Evolutionary conservation across 2,797 vertebrate species (phyloP).

Genomic region (Leptatherina wallacei): DNA sequence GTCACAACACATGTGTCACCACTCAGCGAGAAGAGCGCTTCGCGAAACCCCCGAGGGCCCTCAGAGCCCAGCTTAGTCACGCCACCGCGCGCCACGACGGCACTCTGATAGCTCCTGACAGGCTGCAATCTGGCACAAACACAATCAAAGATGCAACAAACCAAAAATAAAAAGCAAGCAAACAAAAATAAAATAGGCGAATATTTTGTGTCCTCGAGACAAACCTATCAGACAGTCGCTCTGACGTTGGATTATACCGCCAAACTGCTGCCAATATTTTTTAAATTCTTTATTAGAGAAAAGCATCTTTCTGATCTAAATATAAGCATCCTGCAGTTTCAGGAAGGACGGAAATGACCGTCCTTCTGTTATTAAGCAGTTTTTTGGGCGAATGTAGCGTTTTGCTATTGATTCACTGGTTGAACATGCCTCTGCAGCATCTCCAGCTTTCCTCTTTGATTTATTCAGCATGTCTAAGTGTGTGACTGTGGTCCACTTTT

Average conservation of each 20-base stretch:
- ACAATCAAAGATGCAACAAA: slow-evolving; percentile 38
- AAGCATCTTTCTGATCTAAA: background rate
- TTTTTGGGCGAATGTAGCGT: too few species aligned
- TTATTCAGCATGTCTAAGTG: slow-evolving; percentile 15
- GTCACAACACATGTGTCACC: slow-evolving; percentile 73
- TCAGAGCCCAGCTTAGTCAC: slow-evolving; percentile 62
- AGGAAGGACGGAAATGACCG: too few species aligned
- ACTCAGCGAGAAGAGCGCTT: slow-evolving; percentile 45
- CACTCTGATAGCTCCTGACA: slow-evolving; percentile 64
- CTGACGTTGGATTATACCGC: too few species aligned
- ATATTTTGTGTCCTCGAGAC: slow-evolving; percentile 19
- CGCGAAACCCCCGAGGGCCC: slow-evolving; percentile 43
- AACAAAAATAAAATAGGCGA: slow-evolving; percentile 10
- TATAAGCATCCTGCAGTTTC: too few species aligned
- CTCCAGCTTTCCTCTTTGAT: slow-evolving; percentile 25
- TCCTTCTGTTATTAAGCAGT: too few species aligned
- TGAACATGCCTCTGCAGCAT: slow-evolving; percentile 20
- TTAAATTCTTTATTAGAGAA: background rate
- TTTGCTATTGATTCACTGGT: slow-evolving; percentile 8
- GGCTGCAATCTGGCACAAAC: slow-evolving; percentile 61
- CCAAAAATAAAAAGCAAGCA: background rate
- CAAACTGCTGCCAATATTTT: background rate
- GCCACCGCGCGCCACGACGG: slow-evolving; percentile 51
- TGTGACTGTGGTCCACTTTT: slow-evolving; percentile 57
- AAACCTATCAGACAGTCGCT: background rate